Base-by-base conservation (phyloP, 1,140 invertebrate species). In the Yoshiicerus persimilis region DNA sequence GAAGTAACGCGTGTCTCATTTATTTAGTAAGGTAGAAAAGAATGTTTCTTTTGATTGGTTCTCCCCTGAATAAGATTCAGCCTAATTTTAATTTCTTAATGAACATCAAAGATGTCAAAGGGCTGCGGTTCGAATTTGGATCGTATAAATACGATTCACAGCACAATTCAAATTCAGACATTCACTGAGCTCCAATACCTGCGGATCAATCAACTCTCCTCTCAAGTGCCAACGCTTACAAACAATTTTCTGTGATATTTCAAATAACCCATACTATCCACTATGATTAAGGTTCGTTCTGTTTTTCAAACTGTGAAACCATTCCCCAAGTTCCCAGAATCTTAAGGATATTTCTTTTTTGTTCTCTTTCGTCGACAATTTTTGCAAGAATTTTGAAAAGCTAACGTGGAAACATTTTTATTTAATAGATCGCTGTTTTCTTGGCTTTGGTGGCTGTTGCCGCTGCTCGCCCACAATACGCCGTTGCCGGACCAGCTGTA, bases 31-130 rank as follows among this genome's bases (percentile, higher is more conserved):
- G 27, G 30, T 3, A 32, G 66, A 70, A 30, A 25, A 16, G 70
- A 36, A 32, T 27, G 70, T 75, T 75, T 32, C 10, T 75, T 75
- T 75, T 30, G 27, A 75, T 75, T 75, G 27, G 27, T 20, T 80
- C 32, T 80, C 32, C 20, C 32, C 13, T 16, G 64, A 70, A 27
- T 36, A 32, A 80, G 75, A 34, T 80, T 80, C 75, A 80, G 75
- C 75, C 32, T 80, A 80, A 80, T 80, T 80, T 80, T 80, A 80
- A 80, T 80, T 80, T 80, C 75, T 80, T 36, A 80, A 80, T 80
- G 75, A 36, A 32, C 30, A 32, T 30, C 34, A n/a, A 20, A 75
- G 30, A 80, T 38, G 30, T 80, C 0, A n/a, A n/a, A 80, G 75
- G 75, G 32, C n/a, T 80, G 75, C 75, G 34, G 32, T 36, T 80